A percentile compares a stretch with the other conserved stretches of the same genome.
Conservation (phyloP, 1,140 invertebrate genomes). For the Drosophila ercepeae region DNA sequence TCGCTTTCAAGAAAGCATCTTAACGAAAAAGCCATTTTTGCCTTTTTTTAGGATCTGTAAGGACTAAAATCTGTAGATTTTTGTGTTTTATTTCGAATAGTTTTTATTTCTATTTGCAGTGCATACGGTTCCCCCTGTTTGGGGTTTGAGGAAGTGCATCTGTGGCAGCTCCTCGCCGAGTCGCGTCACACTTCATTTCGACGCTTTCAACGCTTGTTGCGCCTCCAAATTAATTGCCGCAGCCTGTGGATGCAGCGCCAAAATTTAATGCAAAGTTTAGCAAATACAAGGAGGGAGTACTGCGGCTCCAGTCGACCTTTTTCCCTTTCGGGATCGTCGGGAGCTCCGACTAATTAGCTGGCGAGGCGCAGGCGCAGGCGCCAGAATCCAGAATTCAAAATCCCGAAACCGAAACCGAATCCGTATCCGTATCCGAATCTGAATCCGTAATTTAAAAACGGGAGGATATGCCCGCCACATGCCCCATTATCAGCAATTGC, state of each 20-base stretch:
- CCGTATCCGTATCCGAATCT: too few species aligned
- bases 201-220: constrained; percentile 78
- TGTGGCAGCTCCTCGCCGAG: constrained; percentile 32
- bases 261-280: constrained; percentile 80
- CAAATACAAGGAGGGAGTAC: constrained; percentile 65
- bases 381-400: neutral
- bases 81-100: neutral
- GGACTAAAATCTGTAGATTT: too few species aligned
- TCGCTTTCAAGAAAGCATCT: too few species aligned
- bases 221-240: constrained; percentile 80
- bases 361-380: constrained; percentile 65
- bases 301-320: too few species aligned
- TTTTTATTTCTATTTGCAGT: neutral
- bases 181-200: constrained; percentile 75
- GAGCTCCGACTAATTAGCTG: constrained; percentile 69
- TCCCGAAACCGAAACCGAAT: too few species aligned
- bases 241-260: constrained; percentile 66
- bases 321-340: neutral
- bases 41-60: too few species aligned
- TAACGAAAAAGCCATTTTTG: too few species aligned
- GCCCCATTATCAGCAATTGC: constrained; percentile 79
- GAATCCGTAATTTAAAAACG: constrained; percentile 4
- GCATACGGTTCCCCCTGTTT: neutral
- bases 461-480: constrained; percentile 66
- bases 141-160: constrained; percentile 17